Conservation (phyloP, 2,113 vertebrate species). For the Mastomys natalensis region DNA sequence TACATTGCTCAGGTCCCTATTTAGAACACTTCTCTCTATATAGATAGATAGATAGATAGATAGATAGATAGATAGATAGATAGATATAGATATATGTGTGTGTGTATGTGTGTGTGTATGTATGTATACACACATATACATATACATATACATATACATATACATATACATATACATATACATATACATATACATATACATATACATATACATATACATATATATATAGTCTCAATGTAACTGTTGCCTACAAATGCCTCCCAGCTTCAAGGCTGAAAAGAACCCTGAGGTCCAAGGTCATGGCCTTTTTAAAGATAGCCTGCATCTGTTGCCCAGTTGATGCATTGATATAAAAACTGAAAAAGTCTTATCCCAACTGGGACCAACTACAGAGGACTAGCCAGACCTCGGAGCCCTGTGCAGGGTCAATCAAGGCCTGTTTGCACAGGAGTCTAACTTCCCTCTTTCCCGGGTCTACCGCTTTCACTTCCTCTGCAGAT, state of each 20-base stretch:
- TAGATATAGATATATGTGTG: too few relatives aligned
- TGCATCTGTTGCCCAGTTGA: neutral
- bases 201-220: neutral
- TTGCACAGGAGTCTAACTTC: constrained; percentile 8
- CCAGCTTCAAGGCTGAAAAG: neutral
- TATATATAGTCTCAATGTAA: neutral
- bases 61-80: too few relatives aligned
- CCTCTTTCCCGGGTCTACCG: neutral
- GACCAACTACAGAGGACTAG: neutral
- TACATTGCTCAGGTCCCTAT: neutral
- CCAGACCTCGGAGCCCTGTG: neutral
- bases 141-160: neutral
- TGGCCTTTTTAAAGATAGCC: neutral
- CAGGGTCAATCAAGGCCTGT: constrained; percentile 29
- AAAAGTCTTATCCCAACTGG: neutral
- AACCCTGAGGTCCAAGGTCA: neutral
- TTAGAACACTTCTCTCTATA: too few relatives aligned
- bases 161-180: neutral
- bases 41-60: too few relatives aligned
- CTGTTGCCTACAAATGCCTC: neutral
- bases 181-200: neutral
- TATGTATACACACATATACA: neutral
- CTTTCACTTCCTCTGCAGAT: constrained; percentile 66
- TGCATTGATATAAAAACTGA: neutral
- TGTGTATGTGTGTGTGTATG: too few relatives aligned